These are phyloP conservation scores for Cochlearius cochlearius DNA, from an alignment of 2,113 vertebrate species.

Conservation along the genomic window DNA sequence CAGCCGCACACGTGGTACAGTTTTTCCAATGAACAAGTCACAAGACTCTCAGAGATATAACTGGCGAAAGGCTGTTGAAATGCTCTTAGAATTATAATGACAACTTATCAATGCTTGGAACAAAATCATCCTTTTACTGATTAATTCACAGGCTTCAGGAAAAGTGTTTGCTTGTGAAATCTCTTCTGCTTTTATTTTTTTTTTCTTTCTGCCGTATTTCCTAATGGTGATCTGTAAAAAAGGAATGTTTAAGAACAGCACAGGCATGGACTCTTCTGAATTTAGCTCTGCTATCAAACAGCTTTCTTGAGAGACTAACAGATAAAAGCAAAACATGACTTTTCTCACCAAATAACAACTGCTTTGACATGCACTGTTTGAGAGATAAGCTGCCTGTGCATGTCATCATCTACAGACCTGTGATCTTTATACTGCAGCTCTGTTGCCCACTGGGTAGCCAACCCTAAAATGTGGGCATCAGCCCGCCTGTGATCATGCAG, in stretches of 20 bases:
- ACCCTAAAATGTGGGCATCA: background rate
- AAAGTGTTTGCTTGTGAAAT: slow-evolving; percentile 22
- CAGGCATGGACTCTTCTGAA: background rate
- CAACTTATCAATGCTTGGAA: slow-evolving; percentile 49
- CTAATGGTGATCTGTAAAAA: background rate
- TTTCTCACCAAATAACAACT: slow-evolving; percentile 8
- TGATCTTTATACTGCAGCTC: background rate
- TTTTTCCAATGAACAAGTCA: slow-evolving; percentile 60
- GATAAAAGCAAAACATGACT: slow-evolving; percentile 9
- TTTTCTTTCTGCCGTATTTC: background rate
- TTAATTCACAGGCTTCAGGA: slow-evolving; percentile 43
- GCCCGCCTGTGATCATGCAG: background rate
- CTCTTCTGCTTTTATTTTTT: background rate
- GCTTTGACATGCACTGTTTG: background rate
- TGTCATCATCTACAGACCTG: background rate
- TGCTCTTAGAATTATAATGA: slow-evolving; percentile 65
- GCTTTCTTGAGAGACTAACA: background rate
- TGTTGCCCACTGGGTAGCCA: background rate
- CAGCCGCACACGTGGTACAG: background rate
- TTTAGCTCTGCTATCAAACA: slow-evolving; percentile 11
- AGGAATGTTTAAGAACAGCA: background rate
- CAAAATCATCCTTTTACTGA: slow-evolving; percentile 34
- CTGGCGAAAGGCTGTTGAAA: slow-evolving; percentile 51
- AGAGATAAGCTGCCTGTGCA: background rate
- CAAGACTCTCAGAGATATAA: slow-evolving; percentile 31